Base-by-base conservation (phyloP, 2,113 vertebrate genomes). In the Xiphophorus hellerii region DNA sequence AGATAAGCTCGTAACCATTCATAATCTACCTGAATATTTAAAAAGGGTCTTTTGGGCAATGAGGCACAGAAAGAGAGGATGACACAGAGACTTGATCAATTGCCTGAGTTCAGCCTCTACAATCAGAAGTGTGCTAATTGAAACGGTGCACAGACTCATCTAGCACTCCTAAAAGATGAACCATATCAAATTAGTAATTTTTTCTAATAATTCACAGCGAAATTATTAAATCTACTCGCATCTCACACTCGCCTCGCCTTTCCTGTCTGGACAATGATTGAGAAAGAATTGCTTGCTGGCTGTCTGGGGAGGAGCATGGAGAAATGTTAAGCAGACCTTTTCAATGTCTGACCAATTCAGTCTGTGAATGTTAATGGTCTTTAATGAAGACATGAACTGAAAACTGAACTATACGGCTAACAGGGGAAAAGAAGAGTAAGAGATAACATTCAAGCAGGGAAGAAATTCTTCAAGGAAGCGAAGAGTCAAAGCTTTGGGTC, bases 321-420 rank as follows among this genome's bases (percentile, higher is more conserved):
- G 95, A 97, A 98, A 97, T 97, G 97, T 97, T 97, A 96, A 96
- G 93, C 96, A 97, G 97, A 97, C 96, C 97, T 97, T 98, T 97
- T 96, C 96, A 96, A 92, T 93, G 95, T 94, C 95, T 93, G 95
- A 95, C 96, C 95, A 95, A 92, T 94, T 96, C 96, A 95, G 94
- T 94, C 94, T 96, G 96, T 96, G 96, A 97, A 98, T 96, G 96
- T 97, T 97, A 96, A 97, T 96, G 95, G 95, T 96, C 81, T 80
- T 84, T 97, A 97, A 98, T 97, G 96, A 97, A 97, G 96, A 97
- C 96, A 95, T 92, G 94, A 94, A 94, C 94, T 54, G 84, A 85
- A 94, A 96, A 96, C 94, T 95, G 95, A 96, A 95, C 94, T 95
- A 75, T 60, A 95, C 93, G 93, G 95, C 94, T 95, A 94, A 95